phyloP scores from a whole-genome alignment of 2,888 invertebrate species.

The Listrodromus nycthemerus region DNA sequence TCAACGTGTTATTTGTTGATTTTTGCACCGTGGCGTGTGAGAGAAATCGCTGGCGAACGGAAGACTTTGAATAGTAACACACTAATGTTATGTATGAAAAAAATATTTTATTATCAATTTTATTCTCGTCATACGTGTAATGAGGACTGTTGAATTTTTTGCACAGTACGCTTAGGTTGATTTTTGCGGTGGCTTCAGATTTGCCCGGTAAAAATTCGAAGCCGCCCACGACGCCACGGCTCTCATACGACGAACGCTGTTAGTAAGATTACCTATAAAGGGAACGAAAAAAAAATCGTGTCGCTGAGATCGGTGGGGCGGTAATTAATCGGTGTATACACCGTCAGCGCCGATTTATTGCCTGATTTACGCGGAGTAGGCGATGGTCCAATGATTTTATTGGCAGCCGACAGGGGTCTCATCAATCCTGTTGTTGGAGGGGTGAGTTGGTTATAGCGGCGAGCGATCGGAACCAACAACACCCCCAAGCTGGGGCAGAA shows the following conservation, averaged over 20 bases:
- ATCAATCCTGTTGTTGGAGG: constrained; percentile 71
- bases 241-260: not conserved
- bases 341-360: constrained; percentile 75
- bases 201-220: too few relatives aligned
- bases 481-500: constrained; percentile 13
- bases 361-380: constrained; percentile 65
- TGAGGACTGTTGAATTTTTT: too few relatives aligned
- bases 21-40: too few relatives aligned
- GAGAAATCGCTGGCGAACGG: too few relatives aligned
- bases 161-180: too few relatives aligned
- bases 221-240: too few relatives aligned
- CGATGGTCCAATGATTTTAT: constrained; percentile 74
- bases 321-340: constrained; percentile 75
- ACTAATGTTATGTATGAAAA: too few relatives aligned
- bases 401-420: constrained; percentile 74
- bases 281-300: not conserved
- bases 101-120: too few relatives aligned
- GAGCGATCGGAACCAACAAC: constrained; percentile 39
- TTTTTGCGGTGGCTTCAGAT: too few relatives aligned
- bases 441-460: constrained; percentile 16
- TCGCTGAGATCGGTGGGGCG: constrained; percentile 43
- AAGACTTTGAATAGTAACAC: too few relatives aligned
- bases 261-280: constrained; percentile 6
- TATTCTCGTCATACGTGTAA: too few relatives aligned
- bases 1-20: too few relatives aligned